A percentile compares a stretch with the other conserved stretches of the same genome.
These are phyloP conservation scores for Psilopogon haemacephalus DNA, from an alignment of 2,113 vertebrate genomes.

Conservation along the genomic window DNA sequence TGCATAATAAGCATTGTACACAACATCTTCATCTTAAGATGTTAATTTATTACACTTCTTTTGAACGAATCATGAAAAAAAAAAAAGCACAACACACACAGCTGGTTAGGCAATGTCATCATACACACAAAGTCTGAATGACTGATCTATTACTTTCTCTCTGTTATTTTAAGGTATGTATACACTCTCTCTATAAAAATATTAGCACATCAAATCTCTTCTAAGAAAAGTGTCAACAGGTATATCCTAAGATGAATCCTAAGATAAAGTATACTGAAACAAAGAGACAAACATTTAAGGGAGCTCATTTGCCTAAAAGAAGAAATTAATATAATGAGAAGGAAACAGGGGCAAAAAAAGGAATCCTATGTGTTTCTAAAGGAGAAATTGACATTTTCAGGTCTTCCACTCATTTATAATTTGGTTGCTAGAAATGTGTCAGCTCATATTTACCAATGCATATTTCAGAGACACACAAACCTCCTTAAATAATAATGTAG, in stretches of 20 bases:
- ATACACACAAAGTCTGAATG: background rate
- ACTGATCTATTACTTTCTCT: background rate
- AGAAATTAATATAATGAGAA: too few relatives aligned
- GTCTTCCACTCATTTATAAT: conserved; percentile 61
- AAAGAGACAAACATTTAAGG: conserved; percentile 18
- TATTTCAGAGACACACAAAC: background rate
- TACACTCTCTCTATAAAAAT: background rate
- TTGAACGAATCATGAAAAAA: background rate
- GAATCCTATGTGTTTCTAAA: conserved; percentile 20
- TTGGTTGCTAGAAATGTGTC: conserved; percentile 41
- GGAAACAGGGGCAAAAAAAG: background rate
- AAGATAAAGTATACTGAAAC: background rate
- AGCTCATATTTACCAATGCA: conserved; percentile 12
- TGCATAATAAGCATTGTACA: background rate
- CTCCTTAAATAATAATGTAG: background rate
- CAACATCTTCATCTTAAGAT: background rate
- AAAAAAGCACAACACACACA: background rate
- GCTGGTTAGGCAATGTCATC: background rate
- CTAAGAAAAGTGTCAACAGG: conserved; percentile 2
- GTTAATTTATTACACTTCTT: background rate
- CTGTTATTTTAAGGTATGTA: background rate
- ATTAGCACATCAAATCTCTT: background rate
- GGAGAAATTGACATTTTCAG: conserved; percentile 60
- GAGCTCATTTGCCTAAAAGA: too few relatives aligned
- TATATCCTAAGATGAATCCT: background rate